A percentile compares a stretch with the other conserved stretches of the same genome.
Evolutionary conservation across 2,797 vertebrate species (phyloP).

Genomic region (Toxotes lorentzi): DNA sequence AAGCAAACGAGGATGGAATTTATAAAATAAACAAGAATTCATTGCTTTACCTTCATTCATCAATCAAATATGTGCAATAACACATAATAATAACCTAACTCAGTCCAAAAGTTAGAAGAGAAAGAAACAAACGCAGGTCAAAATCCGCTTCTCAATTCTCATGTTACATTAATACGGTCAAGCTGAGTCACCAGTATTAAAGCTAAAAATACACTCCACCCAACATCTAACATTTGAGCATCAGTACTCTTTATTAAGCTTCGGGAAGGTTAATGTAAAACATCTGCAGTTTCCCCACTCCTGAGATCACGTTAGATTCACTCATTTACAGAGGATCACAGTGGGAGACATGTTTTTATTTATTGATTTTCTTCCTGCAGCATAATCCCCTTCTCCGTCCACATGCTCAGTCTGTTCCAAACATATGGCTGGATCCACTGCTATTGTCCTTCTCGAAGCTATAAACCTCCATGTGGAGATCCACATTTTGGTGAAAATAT

Average conservation of each 20-base stretch:
- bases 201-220: not conserved
- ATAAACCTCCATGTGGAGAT: not conserved
- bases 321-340: not conserved
- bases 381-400: constrained; percentile 6
- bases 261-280: not conserved
- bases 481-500: not conserved
- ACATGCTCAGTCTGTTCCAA: not conserved
- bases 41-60: not conserved
- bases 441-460: not conserved
- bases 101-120: not conserved
- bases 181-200: constrained; percentile 5
- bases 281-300: not conserved
- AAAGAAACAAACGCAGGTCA: not conserved
- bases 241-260: not conserved
- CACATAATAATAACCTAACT: not conserved
- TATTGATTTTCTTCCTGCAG: not conserved
- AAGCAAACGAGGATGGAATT: not conserved
- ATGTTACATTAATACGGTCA: constrained; percentile 11
- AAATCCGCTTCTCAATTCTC: constrained; percentile 14
- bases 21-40: constrained; percentile 6
- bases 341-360: not conserved
- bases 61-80: not conserved
- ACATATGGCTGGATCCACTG: not conserved
- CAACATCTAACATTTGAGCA: not conserved
- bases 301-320: not conserved